A percentile compares a stretch with the other conserved stretches of the same genome.
phyloP scores from a whole-genome alignment of 2,113 vertebrate species.

The zebrafish (Danio rerio) region GRCz12tu NC_133192.1:10315001-10315500 shows the following conservation, averaged over 20 bases:
- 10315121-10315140: conserved; percentile 61
- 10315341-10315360: conserved; percentile 84
- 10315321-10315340: conserved; percentile 80
- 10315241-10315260: conserved; percentile 92
- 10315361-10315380: conserved; percentile 78
- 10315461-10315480: conserved; percentile 68
- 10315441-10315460: conserved; percentile 67
- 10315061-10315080: conserved; percentile 10
- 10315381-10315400: conserved; percentile 59
- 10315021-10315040: neutral
- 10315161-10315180: conserved; percentile 69
- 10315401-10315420: conserved; percentile 71
- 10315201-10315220: conserved; percentile 93
- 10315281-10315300: conserved; percentile 95
- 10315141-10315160: conserved; percentile 57
- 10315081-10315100: conserved; percentile 4
- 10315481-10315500: conserved; percentile 58
- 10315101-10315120: conserved; percentile 65
- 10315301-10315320: conserved; percentile 94
- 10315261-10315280: conserved; percentile 94
- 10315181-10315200: conserved; percentile 88
- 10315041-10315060: conserved; percentile 25
- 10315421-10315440: conserved; percentile 84
- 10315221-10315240: conserved; percentile 93
- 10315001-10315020: too few relatives aligned